phyloP scores from a whole-genome alignment of 1,140 invertebrate genomes.

The Brachionus manjavacas region DNA sequence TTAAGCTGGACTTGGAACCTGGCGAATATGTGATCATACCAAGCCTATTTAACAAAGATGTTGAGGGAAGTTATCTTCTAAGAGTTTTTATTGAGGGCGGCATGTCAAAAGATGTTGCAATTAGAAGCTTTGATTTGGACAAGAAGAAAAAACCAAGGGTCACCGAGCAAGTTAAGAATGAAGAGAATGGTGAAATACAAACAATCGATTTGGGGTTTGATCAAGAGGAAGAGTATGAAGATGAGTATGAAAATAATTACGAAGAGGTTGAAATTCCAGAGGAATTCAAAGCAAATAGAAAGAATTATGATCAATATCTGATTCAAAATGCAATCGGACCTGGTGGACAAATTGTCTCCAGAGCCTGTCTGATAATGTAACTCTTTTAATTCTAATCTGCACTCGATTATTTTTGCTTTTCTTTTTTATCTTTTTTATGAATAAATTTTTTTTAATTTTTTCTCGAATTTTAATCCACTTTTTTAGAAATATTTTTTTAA shows the following conservation, averaged over 20 bases:
- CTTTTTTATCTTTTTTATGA: background rate
- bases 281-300: background rate
- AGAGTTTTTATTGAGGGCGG: constrained; percentile 57
- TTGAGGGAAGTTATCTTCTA: constrained; percentile 62
- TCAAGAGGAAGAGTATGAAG: constrained; percentile 22
- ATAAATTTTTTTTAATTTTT: background rate
- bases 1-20: constrained; percentile 52
- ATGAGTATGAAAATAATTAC: constrained; percentile 29
- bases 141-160: background rate
- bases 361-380: constrained; percentile 33
- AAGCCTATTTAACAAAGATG: constrained; percentile 63
- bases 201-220: background rate
- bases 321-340: background rate
- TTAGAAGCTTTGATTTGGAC: background rate
- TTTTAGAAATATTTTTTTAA: too few relatives aligned
- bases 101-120: background rate
- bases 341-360: constrained; percentile 10
- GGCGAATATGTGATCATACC: constrained; percentile 66
- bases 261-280: constrained; percentile 28
- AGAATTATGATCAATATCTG: background rate
- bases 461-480: too few relatives aligned
- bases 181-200: constrained; percentile 1
- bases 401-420: background rate
- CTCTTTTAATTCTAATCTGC: background rate
- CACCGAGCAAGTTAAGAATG: background rate